Base-by-base conservation (phyloP, 1,140 invertebrate genomes). In the Stenopsyche tienmushanensis region DNA sequence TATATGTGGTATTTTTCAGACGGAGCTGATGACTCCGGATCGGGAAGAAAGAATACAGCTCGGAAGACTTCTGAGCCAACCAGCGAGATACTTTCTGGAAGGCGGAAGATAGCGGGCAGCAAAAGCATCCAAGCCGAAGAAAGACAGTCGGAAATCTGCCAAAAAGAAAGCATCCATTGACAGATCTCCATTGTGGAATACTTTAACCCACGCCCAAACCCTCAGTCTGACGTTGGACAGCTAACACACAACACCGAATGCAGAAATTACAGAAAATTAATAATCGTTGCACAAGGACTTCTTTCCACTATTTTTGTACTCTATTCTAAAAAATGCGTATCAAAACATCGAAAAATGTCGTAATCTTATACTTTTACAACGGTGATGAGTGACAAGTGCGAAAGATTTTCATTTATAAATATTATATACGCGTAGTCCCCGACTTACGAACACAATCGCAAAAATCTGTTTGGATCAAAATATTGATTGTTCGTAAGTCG, bases 151-250 rank as follows among this genome's bases (percentile, higher is more conserved):
- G 13, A 34, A 34, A 34, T 13, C 29, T 13, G 13, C 5, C 5
- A 39, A 29, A 15, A 5, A 54, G 26, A 13, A 54, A 34, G 20
- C n/a, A 9, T 21, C 5, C 7, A 72, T 72, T 63, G 77, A 78
- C 23, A 73, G 84, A 66, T 80, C 82, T 0, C 86, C 86, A 0
- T 72, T 88, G 13, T 88, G 86, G 86, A 86, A 84, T 9, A 83
- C 86, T 23, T 75, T 88, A 60, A 88, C 86, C 15, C 84, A 87
- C 72, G 84, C 82, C 17, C 83, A 83, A 41, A 79, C 80, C 21
- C 76, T 85, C 62, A 76, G 50, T 18, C 18, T 64, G 3, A 10
- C 60, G 25, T 7, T 60, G 25, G 57, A 49, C 41, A 60, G 57
- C 42, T 60, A 60, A 21, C 42, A 18, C 24, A 47, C 15, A 18